These are phyloP conservation scores for Peromyscus attwateri DNA, from an alignment of 2,797 vertebrate species.

Conservation along the genomic window DNA sequence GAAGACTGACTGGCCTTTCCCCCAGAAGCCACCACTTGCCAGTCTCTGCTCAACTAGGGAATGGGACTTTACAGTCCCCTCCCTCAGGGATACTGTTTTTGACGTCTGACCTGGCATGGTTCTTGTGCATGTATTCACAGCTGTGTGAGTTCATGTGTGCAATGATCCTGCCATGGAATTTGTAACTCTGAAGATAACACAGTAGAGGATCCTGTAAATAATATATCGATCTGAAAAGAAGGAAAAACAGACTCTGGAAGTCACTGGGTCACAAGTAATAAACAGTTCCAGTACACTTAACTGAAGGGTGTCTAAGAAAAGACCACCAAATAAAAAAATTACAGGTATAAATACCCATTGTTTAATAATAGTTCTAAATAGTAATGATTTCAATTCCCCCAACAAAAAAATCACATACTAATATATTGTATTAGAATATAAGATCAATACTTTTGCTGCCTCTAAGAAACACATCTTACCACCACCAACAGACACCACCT, in stretches of 20 bases:
- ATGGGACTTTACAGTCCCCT: background rate
- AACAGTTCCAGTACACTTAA: background rate
- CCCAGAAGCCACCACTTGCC: background rate
- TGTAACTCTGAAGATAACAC: background rate
- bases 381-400: background rate
- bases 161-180: background rate
- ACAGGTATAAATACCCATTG: background rate
- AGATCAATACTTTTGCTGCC: background rate
- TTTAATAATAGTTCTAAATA: background rate
- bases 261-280: background rate
- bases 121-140: background rate
- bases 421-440: background rate
- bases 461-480: background rate
- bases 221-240: background rate
- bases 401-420: background rate
- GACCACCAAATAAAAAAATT: background rate
- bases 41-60: background rate
- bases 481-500: background rate
- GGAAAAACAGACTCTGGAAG: background rate
- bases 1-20: too few species aligned
- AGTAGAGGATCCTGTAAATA: background rate
- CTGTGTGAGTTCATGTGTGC: background rate
- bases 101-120: background rate
- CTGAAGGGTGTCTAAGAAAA: background rate
- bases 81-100: background rate